Evolutionary conservation across 2,113 vertebrate species (phyloP), one percentile per base, ranked within the genome.

Genomic region (Ceyx melanurus): DNA sequence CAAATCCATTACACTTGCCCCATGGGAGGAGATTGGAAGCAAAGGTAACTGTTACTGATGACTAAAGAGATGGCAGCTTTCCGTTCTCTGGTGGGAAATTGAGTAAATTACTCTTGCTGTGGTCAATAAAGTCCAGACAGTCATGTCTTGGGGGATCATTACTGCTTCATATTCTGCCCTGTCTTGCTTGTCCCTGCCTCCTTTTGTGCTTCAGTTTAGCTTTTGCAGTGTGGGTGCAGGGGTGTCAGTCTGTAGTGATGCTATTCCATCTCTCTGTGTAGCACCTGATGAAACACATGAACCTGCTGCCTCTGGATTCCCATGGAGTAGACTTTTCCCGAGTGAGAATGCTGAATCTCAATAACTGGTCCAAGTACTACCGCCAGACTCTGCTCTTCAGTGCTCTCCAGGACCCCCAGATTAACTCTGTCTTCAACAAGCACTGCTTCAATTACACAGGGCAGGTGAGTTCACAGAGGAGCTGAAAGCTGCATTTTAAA

Each of bases 291-390:
- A 98, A 98, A 68, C 98, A 99, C 94, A 93, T 99, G 81, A 99
- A 99, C 97, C 97, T 99, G 35, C 98, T 99, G 95, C 99, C 99
- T 4, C 94, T 98, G 96, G 98, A 99, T 42, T 97, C 99, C 33
- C 99, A 99, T 0, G 99, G 98, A 3, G 99, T 99, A 9, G 98
- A 99, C 96, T 99, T 99, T 31, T 99, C 99, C 78, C 98, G 99
- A 17, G 99, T 99, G 56, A 98, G 99, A 57, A 98, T 99, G 98
- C 99, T 98, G 98, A 99, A 97, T 94, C 98, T 99, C 86, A 99
- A 98, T 86, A 99, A 98, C 95, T 99, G 98, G 98, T 97, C 98
- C 62, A 97, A 85, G 94, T 98, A 98, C 94, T 99, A 99, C 96
- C 98, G 99, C 31, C 99, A 99, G 97, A 99, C 98, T 0, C 96